Conservation (phyloP, 2,888 invertebrate species). For the Metallyticus violacea region DNA sequence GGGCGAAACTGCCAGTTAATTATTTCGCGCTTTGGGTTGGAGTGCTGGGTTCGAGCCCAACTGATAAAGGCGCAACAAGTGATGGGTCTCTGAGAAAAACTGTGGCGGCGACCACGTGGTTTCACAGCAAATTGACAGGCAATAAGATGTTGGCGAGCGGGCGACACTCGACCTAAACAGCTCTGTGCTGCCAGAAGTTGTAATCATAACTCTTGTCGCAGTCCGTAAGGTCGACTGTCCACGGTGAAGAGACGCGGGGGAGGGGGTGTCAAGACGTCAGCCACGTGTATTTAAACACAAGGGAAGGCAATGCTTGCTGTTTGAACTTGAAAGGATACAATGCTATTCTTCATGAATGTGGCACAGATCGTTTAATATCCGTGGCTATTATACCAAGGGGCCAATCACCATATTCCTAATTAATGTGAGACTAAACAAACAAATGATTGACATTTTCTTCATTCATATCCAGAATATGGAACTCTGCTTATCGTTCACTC, state of each 20-base stretch:
- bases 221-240: background rate
- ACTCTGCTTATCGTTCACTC: too few relatives aligned
- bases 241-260: too few relatives aligned
- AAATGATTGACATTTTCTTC: background rate
- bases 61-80: background rate
- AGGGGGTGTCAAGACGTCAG: background rate
- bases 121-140: slow-evolving; percentile 12
- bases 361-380: too few relatives aligned
- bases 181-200: background rate
- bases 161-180: slow-evolving; percentile 19
- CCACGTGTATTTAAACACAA: background rate
- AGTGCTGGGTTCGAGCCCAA: background rate
- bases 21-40: too few relatives aligned
- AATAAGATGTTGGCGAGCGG: background rate
- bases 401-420: too few relatives aligned
- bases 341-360: too few relatives aligned
- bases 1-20: too few relatives aligned
- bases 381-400: too few relatives aligned
- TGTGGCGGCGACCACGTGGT: slow-evolving; percentile 12
- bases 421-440: background rate
- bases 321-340: too few relatives aligned
- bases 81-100: background rate
- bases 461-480: too few relatives aligned
- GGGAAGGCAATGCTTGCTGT: background rate
- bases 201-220: background rate